Evolutionary conservation across 2,888 invertebrate genomes (phyloP), one percentile per base, ranked within the genome.

Genomic region (Argyra leucocephala): DNA sequence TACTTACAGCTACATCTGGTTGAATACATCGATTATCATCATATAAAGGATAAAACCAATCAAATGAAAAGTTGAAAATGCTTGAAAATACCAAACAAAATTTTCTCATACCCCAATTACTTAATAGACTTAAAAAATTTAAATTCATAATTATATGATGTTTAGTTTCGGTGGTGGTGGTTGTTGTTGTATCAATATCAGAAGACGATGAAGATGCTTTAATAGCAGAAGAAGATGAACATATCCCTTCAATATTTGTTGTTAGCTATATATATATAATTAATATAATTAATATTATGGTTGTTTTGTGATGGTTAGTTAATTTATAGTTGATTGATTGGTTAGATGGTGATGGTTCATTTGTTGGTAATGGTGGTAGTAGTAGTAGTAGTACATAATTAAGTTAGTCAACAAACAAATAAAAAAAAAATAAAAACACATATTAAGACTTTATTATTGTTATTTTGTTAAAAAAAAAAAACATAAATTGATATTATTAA

Each of bases 21-120:
- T 48, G 12, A 48, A 48, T 48, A 48, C 18, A 48, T 18, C 18
- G 48, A 48, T 48, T 48, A 48, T 48, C 48, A 48, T 48, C 48
- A 48, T 48, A 48, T 48, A 48, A 18, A 48, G 48, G 48, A 48
- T 48, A 48, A 48, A 48, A 18, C 48, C 48, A 48, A 48, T 48
- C 48, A 48, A 48, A 48, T 48, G 48, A 48, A 48, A 48, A 48
- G 48, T 48, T 48, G 48, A 48, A 48, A 18, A 48, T 48, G n/a
- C 15, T 48, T 48, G n/a, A n/a, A n/a, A 48, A 18, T 3, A 48
- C 48, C 48, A 15, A 48, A 18, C 48, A 48, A 48, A 48, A 48
- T 48, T 48, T 15, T 48, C 18, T 48, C 5, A 48, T 48, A 48
- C 48, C 48, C 48, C 48, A 48, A 48, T 48, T 48, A 48, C 48